Base-by-base conservation (phyloP, 2,888 invertebrate genomes). In the Eueremaeus valkanovi region DNA sequence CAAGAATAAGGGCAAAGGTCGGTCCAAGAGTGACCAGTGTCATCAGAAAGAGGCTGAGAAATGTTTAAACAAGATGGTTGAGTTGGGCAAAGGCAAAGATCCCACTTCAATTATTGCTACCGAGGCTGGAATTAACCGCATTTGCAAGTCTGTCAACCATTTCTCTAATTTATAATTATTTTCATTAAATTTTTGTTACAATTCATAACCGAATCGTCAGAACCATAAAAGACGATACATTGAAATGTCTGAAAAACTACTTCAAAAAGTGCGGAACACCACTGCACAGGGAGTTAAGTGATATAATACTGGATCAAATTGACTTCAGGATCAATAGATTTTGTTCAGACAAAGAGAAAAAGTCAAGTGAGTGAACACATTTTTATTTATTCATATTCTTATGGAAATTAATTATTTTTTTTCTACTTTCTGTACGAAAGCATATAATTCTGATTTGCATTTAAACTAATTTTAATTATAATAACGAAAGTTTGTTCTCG, bases 261-360 rank as follows among this genome's bases (percentile, higher is more conserved):
- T 76, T 76, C 70, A 76, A 76, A 68, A 76, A 70, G 49, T 73
- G 73, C 21, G 74, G 76, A 40, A 73, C 76, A 70, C 70, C 70
- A 33, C 45, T 73, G 2, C 76, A 74, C 58, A 27, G 73, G 9
- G 75, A 75, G 45, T 21, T 75, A 21, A 75, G 75, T 55, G 75
- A 75, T 31, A 51, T 75, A 29, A 72, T 75, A 13, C 29, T 75
- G 21, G 75, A 75, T 63, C 33, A 70, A 6, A 31, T 75, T 11
- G 45, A 55, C 49, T 72, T 70, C 72, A 70, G 75, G 13, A 72
- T 75, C 55, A 58, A 51, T 45, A n/a, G 40, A 29, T 75, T 75
- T 27, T 75, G 75, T 33, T 31, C 33, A 24, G 70, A 75, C 58
- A 72, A 58, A 29, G 55, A 75, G 24, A 42, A 70, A 36, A 75